Evolutionary conservation across 2,888 invertebrate genomes (phyloP), one percentile per base, ranked within the genome.

Genomic region (Pinctada fucata): DNA sequence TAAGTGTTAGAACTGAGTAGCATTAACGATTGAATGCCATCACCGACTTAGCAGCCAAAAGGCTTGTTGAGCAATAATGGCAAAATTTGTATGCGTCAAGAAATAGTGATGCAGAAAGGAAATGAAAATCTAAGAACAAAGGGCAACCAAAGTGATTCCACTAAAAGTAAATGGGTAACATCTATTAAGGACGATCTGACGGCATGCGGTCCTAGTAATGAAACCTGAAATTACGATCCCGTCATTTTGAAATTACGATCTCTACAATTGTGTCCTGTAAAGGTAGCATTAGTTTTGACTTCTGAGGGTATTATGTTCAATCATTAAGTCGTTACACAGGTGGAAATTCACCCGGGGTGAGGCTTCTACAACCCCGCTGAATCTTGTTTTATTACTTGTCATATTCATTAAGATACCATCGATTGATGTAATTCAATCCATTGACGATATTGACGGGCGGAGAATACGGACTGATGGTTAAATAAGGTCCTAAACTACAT

Each of bases 121-220:
- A 75, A 75, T 75, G 75, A 75, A 69, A 75, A 52, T 68, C 68
- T n/a, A 45, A 58, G 31, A 50, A 75, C 75, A 75, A 75, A 75
- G 75, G 58, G n/a, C 75, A n/a, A 69, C 75, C 75, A 68, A 75
- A 75, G 75, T 50, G 75, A 58, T 52, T 68, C 68, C 58, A 68
- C 52, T 68, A 52, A 48, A 50, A 48, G 52, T 68, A 68, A 68
- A 67, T 68, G 75, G 5, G 68, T 68, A 68, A 75, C 75, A 75
- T 52, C 75, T 68, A 75, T 75, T 75, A 75, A 75, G 75, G 65
- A 69, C 66, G 75, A 75, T 75, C 75, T 75, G 69, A 75, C 75
- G 47, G 68, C 69, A 68, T 67, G 75, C 47, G 50, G 75, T 48
- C 75, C 13, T 8, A n/a, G 68, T 75, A 75, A 75, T 75, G 75